Evolutionary conservation across 2,888 invertebrate species (phyloP).

Genomic region (Yponomeuta sedellus): DNA sequence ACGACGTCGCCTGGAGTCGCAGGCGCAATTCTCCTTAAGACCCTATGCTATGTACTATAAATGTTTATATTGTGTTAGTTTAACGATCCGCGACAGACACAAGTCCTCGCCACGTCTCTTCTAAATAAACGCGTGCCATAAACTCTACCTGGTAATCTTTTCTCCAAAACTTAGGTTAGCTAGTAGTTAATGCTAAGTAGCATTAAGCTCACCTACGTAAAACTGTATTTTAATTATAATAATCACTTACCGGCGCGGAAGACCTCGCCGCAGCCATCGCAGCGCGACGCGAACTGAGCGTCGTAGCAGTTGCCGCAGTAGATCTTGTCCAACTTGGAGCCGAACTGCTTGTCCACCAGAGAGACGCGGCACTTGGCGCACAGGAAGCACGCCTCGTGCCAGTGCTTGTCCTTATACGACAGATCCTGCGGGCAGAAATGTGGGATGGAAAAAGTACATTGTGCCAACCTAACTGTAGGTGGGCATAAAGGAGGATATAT

Average conservation of each 20-base stretch:
- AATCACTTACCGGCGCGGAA: conserved; percentile 95
- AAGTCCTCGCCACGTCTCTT: no score
- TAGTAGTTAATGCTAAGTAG: no score
- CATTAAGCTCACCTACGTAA: no score
- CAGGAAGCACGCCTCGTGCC: conserved; percentile 99
- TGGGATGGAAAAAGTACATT: not conserved
- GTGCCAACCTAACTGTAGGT: no score
- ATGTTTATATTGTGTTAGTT: no score
- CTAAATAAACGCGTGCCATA: no score
- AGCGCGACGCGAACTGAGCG: conserved; percentile 98
- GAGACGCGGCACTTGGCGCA: conserved; percentile 98
- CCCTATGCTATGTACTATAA: no score
- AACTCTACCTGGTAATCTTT: no score
- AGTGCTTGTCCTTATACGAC: conserved; percentile 99
- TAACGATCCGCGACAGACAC: no score
- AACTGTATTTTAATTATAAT: not conserved
- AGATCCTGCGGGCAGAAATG: conserved; percentile 86
- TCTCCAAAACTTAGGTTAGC: no score
- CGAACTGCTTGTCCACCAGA: conserved; percentile 99
- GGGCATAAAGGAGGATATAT: not conserved
- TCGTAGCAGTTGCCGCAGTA: conserved; percentile 99
- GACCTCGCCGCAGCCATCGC: conserved; percentile 99
- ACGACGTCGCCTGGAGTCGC: no score
- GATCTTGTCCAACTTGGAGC: conserved; percentile 98
- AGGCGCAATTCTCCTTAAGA: no score